phyloP scores from a whole-genome alignment of 2,888 invertebrate genomes.

The Stegophylla sp. region DNA sequence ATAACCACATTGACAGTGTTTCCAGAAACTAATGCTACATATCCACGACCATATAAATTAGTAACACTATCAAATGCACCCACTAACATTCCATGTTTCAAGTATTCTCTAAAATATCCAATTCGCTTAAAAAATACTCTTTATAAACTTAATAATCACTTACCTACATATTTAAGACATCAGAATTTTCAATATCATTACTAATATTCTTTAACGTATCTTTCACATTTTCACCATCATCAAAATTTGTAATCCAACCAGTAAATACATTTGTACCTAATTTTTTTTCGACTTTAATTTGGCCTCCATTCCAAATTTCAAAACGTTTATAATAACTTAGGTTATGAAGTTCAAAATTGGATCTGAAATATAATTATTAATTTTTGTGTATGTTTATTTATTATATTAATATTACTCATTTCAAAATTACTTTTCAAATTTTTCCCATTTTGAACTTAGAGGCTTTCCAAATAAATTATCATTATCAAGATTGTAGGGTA shows the following conservation, averaged over 20 bases:
- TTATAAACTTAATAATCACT: background rate
- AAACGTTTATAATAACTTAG: slow-evolving; percentile 25
- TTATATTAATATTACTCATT: background rate
- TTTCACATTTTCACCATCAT: slow-evolving; percentile 37
- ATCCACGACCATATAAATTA: slow-evolving; percentile 47
- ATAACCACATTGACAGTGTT: slow-evolving; percentile 36
- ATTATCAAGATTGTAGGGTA: slow-evolving; percentile 25
- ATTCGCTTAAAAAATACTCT: background rate
- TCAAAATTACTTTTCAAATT: slow-evolving; percentile 14
- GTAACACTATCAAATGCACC: slow-evolving; percentile 40
- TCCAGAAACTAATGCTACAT: slow-evolving; percentile 41
- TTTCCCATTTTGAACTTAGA: slow-evolving; percentile 26
- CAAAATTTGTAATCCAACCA: slow-evolving; percentile 25
- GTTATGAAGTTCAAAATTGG: slow-evolving; percentile 14
- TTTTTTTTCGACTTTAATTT: slow-evolving; percentile 45
- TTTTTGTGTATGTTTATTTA: background rate
- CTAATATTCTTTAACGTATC: slow-evolving; percentile 32
- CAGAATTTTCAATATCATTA: slow-evolving; percentile 27
- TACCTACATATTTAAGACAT: slow-evolving; percentile 31
- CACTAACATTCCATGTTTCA: slow-evolving; percentile 41
- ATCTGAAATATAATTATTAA: slow-evolving; percentile 17
- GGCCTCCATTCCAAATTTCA: slow-evolving; percentile 45
- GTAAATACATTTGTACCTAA: slow-evolving; percentile 38
- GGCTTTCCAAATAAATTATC: slow-evolving; percentile 50
- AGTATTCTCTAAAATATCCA: slow-evolving; percentile 21